Conservation (phyloP, 2,113 vertebrate species). For the Meles meles region DNA sequence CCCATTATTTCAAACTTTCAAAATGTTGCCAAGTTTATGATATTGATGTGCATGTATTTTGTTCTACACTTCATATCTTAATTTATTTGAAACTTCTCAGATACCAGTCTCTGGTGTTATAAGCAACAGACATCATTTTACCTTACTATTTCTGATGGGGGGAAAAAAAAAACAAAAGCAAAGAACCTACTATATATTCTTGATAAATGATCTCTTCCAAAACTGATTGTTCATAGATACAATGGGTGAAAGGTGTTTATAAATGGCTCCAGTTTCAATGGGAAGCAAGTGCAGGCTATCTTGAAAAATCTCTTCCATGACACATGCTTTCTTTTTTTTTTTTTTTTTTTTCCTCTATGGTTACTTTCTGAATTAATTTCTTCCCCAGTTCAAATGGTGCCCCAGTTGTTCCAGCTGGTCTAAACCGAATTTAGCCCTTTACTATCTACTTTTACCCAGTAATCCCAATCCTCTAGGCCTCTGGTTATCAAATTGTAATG, state of each 20-base stretch:
- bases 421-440: background rate
- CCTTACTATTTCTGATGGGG: background rate
- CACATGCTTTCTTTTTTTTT: background rate
- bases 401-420: background rate
- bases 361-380: slow-evolving; percentile 7
- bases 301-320: background rate
- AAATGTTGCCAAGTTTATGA: background rate
- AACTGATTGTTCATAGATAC: background rate
- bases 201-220: background rate
- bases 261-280: background rate
- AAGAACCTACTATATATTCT: background rate
- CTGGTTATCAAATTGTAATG: background rate
- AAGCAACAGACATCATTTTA: background rate
- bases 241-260: background rate
- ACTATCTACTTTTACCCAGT: background rate
- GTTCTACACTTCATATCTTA: background rate
- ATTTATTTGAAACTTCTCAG: background rate
- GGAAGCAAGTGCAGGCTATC: background rate
- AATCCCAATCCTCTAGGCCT: background rate
- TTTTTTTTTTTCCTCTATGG: background rate
- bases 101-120: background rate
- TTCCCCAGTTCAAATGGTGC: background rate
- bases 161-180: background rate
- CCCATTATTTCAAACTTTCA: slow-evolving; percentile 15
- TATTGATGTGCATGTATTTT: background rate